These are phyloP conservation scores for Bembecia ichneumoniformis DNA, from an alignment of 2,888 invertebrate genomes.

Conservation along the genomic window DNA sequence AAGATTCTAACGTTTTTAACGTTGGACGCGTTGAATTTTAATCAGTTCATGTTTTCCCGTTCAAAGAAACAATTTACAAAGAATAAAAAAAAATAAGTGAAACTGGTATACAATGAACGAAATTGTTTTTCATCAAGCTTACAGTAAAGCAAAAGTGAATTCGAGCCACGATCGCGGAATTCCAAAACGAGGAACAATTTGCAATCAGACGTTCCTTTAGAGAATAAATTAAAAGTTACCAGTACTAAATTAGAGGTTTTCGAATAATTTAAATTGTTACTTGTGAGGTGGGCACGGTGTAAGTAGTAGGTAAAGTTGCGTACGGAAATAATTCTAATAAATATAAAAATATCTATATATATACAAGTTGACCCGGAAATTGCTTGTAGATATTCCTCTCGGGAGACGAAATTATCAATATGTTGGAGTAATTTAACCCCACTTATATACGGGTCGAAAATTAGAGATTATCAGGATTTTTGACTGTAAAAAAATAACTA, in stretches of 20 bases:
- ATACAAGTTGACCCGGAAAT: no score
- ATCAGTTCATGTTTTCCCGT: neutral
- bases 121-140: conserved; percentile 16
- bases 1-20: neutral
- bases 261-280: conserved; percentile 43
- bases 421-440: no score
- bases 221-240: conserved; percentile 52
- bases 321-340: neutral
- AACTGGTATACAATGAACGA: neutral
- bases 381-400: no score
- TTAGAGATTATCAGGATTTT: no score
- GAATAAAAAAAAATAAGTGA: neutral
- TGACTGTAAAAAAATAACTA: no score
- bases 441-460: no score
- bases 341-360: no score
- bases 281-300: conserved; percentile 17
- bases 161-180: conserved; percentile 33
- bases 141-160: conserved; percentile 18
- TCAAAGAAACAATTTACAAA: neutral
- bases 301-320: neutral
- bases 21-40: neutral
- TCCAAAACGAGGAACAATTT: conserved; percentile 47
- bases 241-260: conserved; percentile 41
- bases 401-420: no score
- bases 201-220: conserved; percentile 42